Evolutionary conservation across 2,113 vertebrate genomes (phyloP).

Genomic region (Amphilophus citrinellus): DNA sequence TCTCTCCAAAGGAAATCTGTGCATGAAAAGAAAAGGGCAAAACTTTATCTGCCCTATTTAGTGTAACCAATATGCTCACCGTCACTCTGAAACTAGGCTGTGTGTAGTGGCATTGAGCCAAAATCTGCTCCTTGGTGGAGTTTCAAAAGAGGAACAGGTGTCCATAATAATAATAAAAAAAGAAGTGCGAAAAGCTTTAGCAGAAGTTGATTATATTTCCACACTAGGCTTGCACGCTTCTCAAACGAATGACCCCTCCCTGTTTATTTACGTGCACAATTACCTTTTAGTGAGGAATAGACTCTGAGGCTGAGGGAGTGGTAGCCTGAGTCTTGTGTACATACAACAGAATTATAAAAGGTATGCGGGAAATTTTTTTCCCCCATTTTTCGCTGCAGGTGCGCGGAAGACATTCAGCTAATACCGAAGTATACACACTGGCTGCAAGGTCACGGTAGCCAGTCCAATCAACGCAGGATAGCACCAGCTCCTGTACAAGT

Average conservation of each 20-base stretch:
- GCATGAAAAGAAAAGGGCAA: conserved; percentile 60
- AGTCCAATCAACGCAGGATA: neutral
- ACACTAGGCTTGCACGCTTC: neutral
- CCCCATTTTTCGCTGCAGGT: neutral
- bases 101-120: conserved; percentile 10
- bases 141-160: conserved; percentile 16
- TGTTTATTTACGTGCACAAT: conserved; percentile 18
- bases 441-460: neutral
- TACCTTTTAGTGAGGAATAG: neutral
- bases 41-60: conserved; percentile 51
- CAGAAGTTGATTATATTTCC: neutral
- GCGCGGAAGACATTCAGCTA: neutral
- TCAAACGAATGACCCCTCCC: conserved; percentile 19
- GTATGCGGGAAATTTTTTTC: neutral
- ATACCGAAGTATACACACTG: neutral
- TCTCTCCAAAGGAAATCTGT: conserved; percentile 52
- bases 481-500: conserved; percentile 6
- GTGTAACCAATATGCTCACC: conserved; percentile 48
- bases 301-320: neutral
- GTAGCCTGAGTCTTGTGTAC: conserved; percentile 11
- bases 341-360: conserved; percentile 2
- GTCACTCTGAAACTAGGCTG: conserved; percentile 7
- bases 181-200: neutral
- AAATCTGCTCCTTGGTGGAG: neutral
- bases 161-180: neutral